Percentiles rank a stretch among this genome's conserved stretches.
Conservation (phyloP, 2,113 vertebrate genomes). For the Pachyramphus minor region DNA sequence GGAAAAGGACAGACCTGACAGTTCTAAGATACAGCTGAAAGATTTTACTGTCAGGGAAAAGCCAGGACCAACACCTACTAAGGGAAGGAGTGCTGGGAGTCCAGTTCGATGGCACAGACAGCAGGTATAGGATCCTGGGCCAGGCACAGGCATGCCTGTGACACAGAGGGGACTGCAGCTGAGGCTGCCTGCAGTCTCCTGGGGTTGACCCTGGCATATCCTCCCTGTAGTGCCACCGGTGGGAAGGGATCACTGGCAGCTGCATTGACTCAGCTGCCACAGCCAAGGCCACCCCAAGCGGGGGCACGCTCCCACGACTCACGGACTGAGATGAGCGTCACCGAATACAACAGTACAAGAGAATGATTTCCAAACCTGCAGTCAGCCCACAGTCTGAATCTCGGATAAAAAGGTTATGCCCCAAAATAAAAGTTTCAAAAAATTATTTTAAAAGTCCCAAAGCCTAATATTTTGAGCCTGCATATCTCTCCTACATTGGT, state of each 20-base stretch:
- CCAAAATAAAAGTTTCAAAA: neutral
- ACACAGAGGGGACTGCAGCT: neutral
- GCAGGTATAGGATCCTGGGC: neutral
- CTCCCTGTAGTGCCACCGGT: neutral
- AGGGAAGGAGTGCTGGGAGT: neutral
- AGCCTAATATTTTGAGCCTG: neutral
- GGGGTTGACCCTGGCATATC: neutral
- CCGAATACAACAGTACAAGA: neutral
- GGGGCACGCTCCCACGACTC: rapidly evolving
- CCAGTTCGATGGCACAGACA: neutral
- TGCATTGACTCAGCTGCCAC: neutral
- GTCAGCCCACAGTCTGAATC: neutral
- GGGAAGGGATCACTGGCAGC: neutral
- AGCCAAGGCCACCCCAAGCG: rapidly evolving
- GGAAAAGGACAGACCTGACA: neutral
- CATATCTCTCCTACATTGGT: neutral
- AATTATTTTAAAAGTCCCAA: neutral
- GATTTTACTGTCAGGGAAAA: neutral
- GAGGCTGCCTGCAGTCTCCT: neutral
- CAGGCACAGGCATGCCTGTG: too few species aligned
- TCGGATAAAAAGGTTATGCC: neutral
- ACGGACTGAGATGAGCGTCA: too few species aligned
- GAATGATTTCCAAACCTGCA: neutral
- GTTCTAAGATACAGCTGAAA: neutral
- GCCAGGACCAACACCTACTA: neutral